Conservation (phyloP, 2,888 invertebrate genomes). For the Andrena trimmerana region DNA sequence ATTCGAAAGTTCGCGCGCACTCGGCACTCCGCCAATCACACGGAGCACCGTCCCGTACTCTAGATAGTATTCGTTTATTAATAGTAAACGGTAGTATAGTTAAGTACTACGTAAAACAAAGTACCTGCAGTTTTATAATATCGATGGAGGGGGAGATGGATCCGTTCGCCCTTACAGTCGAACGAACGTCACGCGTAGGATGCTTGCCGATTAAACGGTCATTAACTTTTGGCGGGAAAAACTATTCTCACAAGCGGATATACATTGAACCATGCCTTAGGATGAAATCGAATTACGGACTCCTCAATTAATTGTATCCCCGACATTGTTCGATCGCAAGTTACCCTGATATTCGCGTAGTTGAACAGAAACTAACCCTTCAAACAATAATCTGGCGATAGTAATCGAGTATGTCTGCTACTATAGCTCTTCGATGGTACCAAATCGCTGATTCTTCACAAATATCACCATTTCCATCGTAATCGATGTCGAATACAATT, state of each 20-base stretch:
- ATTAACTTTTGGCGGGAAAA: conserved; percentile 29
- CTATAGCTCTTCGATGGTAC: conserved; percentile 19
- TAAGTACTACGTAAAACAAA: conserved; percentile 39
- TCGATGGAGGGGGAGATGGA: conserved; percentile 13
- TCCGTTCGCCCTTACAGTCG: conserved; percentile 19
- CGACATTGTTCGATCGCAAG: conserved; percentile 13
- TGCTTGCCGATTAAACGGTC: conserved; percentile 18
- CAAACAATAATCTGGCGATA: neutral
- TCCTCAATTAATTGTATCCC: neutral
- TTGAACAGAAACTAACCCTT: conserved; percentile 27
- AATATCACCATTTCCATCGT: conserved; percentile 48
- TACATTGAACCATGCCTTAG: conserved; percentile 37
- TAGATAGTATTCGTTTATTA: conserved; percentile 28
- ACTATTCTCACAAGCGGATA: conserved; percentile 29
- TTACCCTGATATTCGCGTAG: conserved; percentile 53
- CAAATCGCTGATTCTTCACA: conserved; percentile 19
- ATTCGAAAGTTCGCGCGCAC: conserved; percentile 41
- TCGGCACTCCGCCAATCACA: conserved; percentile 15
- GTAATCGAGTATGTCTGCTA: conserved; percentile 21
- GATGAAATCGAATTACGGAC: conserved; percentile 20
- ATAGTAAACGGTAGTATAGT: conserved; percentile 32
- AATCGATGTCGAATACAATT: conserved; percentile 24
- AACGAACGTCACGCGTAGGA: conserved; percentile 23
- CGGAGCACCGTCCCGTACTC: conserved; percentile 20
- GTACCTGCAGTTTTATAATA: conserved; percentile 27